phyloP scores from a whole-genome alignment of 2,113 vertebrate genomes.

The Callionymus lyra region DNA sequence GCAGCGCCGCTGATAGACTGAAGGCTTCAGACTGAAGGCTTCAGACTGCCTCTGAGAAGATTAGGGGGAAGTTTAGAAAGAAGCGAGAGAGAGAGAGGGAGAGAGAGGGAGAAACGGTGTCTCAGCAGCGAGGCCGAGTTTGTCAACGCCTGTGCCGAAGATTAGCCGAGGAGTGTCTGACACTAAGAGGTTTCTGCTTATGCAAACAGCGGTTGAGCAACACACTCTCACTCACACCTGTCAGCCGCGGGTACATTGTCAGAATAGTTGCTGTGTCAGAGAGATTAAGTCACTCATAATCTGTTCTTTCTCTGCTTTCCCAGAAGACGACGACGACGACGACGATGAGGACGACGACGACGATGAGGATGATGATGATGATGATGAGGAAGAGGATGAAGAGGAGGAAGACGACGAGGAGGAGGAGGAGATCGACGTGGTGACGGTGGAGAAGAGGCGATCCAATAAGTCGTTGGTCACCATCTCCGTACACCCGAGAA shows the following conservation, averaged over 20 bases:
- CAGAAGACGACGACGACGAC: conserved; percentile 59
- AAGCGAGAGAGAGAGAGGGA: conserved; percentile 20
- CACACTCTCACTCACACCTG: conserved; percentile 15
- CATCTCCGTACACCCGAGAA: conserved; percentile 41
- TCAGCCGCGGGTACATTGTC: conserved; percentile 25
- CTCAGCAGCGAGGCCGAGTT: conserved; percentile 34
- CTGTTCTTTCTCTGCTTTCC: conserved; percentile 17
- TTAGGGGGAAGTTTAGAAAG: conserved; percentile 32
- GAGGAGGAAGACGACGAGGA: conserved; percentile 83
- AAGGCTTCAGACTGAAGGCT: conserved; percentile 1
- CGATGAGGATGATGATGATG: conserved; percentile 72
- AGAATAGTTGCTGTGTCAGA: conserved; percentile 25
- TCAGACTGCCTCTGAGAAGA: conserved; percentile 27
- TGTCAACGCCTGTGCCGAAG: conserved; percentile 51
- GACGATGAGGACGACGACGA: conserved; percentile 36
- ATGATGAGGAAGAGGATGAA: conserved; percentile 75
- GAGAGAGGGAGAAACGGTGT: conserved; percentile 41
- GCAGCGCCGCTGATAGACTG: conserved; percentile 10
- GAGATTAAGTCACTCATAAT: conserved; percentile 21
- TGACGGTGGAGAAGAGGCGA: conserved; percentile 86
- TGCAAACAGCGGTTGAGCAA: conserved; percentile 50
- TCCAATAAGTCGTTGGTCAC: conserved; percentile 56
- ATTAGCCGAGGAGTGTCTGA: conserved; percentile 52
- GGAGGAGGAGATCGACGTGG: conserved; percentile 93
- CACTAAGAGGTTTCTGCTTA: conserved; percentile 43